phyloP scores from a whole-genome alignment of 2,113 vertebrate species.

The Thinocorus orbignyianus region DNA sequence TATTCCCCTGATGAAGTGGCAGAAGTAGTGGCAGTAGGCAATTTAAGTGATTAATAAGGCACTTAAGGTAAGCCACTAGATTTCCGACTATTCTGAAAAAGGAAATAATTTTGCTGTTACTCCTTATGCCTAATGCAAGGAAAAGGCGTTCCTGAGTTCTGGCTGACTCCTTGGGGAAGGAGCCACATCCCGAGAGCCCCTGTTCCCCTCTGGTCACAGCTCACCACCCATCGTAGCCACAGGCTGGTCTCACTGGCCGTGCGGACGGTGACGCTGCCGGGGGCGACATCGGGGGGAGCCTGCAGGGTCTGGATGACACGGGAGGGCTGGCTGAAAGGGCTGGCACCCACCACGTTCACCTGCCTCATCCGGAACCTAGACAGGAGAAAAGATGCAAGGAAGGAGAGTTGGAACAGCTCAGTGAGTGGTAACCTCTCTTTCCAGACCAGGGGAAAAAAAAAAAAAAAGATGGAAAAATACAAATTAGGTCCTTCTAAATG shows the following conservation, averaged over 20 bases:
- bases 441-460: not conserved
- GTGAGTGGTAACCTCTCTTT: fast-evolving
- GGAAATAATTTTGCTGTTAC: not conserved
- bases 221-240: conserved; percentile 90
- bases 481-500: not conserved
- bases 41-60: conserved; percentile 6
- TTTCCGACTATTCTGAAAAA: not conserved
- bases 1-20: not conserved
- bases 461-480: not conserved
- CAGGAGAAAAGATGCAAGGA: fast-evolving
- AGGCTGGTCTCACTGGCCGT: conserved; percentile 91
- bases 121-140: fast-evolving
- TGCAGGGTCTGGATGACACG: conserved; percentile 92
- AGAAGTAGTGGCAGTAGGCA: not conserved
- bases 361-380: conserved; percentile 90
- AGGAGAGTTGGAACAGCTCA: not conserved
- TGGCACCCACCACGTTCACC: conserved; percentile 88
- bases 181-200: not conserved
- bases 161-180: not conserved
- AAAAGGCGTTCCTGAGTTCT: not conserved
- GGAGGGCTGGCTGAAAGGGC: conserved; percentile 85
- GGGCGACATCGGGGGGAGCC: conserved; percentile 86
- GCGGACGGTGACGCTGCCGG: conserved; percentile 83
- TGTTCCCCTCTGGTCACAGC: not conserved
- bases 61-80: not conserved